These are phyloP conservation scores for Riptortus pedestris DNA, from an alignment of 1,140 invertebrate species.

Conservation along the genomic window DNA sequence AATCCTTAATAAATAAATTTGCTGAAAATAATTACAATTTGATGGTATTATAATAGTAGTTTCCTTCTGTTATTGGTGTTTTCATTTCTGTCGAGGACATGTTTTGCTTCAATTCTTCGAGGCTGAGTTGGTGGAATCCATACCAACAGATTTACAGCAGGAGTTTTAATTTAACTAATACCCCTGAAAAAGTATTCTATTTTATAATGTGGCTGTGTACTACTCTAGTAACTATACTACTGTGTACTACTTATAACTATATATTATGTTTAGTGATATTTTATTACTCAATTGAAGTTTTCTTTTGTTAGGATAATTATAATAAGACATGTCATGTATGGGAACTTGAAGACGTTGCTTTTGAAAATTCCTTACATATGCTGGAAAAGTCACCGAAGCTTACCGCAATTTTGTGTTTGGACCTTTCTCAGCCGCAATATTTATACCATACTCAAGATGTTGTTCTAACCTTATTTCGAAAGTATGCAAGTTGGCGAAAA, in stretches of 20 bases:
- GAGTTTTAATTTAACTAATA: too few relatives aligned
- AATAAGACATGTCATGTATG: slow-evolving; percentile 3
- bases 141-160: too few relatives aligned
- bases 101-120: too few relatives aligned
- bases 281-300: background rate
- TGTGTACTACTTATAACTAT: background rate
- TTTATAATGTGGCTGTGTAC: too few relatives aligned
- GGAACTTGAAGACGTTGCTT: background rate
- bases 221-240: too few relatives aligned
- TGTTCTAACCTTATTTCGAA: background rate
- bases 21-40: too few relatives aligned
- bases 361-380: background rate
- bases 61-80: too few relatives aligned
- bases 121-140: too few relatives aligned
- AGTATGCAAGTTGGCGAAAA: background rate
- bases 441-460: background rate
- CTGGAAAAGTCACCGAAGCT: background rate
- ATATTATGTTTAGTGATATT: background rate
- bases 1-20: too few relatives aligned
- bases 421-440: background rate
- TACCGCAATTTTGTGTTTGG: background rate
- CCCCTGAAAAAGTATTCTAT: too few relatives aligned
- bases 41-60: too few relatives aligned
- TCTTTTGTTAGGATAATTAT: background rate
- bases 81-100: too few relatives aligned